Evolutionary conservation across 2,113 vertebrate species (phyloP), one percentile per base, ranked within the genome.

Genomic region (Lophochroa leadbeateri): DNA sequence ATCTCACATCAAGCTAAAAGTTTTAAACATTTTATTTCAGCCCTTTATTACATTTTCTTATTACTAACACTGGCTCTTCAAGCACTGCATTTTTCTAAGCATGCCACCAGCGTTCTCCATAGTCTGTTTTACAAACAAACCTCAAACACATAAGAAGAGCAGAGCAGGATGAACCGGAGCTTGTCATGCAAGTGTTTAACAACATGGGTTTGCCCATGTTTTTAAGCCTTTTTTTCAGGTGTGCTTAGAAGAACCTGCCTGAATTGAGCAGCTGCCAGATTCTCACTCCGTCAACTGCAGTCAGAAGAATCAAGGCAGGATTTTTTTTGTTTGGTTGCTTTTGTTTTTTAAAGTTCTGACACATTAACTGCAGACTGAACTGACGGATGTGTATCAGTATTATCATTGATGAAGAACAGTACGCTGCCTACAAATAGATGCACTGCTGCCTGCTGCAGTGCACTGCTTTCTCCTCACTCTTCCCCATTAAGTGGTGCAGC

Each of bases 391-490:
- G 44, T 31, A n/a, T 19, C 65, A 37, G 21, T 1, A 9, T 2
- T 11, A 24, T 6, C 27, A 44, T 2, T 23, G 10, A 33, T 7
- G 43, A 35, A 24, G 28, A 70, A 7, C 61, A 49, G 55, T 57
- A 35, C 11, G 4, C 49, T 17, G 63, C 53, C 53, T 31, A 33
- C 58, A 53, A 17, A 46, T 0, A 57, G 29, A 11, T 4, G 5
- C 1, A 14, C 35, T 0, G 1, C 33, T 33, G 13, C 6, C 21
- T 35, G 15, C 39, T 33, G 1, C 41, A 33, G 52, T 0, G 13
- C 27, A 16, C 5, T 3, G 24, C 4, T 37, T 17, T 8, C 52
- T 57, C 47, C 71, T 49, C 33, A 0, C 27, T 27, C 43, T 25
- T 33, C 28, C 43, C 35, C 17, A 35, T 24, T 3, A 28, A 31